phyloP scores from a whole-genome alignment of 1,140 invertebrate species.

The Aphis gossypii region DNA sequence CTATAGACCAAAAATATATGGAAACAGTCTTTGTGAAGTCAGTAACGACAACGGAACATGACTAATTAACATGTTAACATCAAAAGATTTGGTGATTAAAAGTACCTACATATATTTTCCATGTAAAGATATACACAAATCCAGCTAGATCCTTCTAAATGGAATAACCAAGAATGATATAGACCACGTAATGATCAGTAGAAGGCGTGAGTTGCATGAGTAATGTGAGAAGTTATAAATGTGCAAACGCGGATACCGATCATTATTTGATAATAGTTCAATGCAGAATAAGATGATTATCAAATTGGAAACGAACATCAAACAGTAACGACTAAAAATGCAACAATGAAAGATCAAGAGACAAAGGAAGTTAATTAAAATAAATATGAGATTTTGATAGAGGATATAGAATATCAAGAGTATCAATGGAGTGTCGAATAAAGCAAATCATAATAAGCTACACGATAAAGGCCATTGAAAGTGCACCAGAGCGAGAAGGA shows the following conservation, averaged over 20 bases:
- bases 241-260: not conserved
- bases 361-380: not conserved
- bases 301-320: not conserved
- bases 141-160: constrained; percentile 59
- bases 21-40: not conserved
- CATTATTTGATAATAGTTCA: not conserved
- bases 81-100: not conserved
- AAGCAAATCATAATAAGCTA: not conserved
- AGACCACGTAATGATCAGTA: constrained; percentile 59
- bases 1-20: not conserved
- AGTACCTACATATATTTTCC: constrained; percentile 37
- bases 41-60: not conserved
- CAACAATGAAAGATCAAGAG: not conserved
- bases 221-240: not conserved
- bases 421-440: not conserved
- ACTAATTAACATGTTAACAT: not conserved
- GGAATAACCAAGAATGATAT: constrained; percentile 59
- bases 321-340: not conserved
- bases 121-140: constrained; percentile 60
- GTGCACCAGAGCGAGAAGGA: not conserved
- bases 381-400: not conserved
- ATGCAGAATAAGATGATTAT: not conserved
- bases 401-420: not conserved
- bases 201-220: not conserved
- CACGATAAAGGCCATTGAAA: not conserved